Base-by-base conservation (phyloP, 2,888 invertebrate genomes). In the Carpatolechia fugitivella region DNA sequence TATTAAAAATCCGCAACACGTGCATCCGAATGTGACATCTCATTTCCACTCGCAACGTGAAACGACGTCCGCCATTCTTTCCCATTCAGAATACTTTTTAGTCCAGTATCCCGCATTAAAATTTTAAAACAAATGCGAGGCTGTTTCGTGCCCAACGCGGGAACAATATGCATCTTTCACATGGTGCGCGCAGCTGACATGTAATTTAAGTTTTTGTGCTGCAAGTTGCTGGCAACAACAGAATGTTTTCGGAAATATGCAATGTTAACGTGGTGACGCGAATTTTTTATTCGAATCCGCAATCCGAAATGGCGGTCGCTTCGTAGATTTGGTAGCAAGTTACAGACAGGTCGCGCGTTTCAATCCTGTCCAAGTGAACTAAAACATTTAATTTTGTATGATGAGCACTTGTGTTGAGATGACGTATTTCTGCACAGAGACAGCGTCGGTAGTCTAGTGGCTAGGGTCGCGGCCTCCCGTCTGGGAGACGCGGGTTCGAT, bases 141-240 rank as follows among this genome's bases (percentile, higher is more conserved):
- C 52, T 56, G 49, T 52, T 56, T 52, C 54, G 57, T 61, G 55
- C 52, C 35, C 13, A 55, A 58, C 56, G 56, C 56, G 55, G 64
- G 65, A 73, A 80, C 76, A 80, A 80, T 78, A 66, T 67, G 60
- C 73, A 72, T 78, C 66, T 74, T 62, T 64, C 66, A 62, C 65
- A 60, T 60, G 46, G 58, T 55, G 51, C 52, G 51, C 58, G 50
- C 60, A 38, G 62, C 59, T 78, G 79, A 78, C 79, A 61, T 77
- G 76, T 76, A 76, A 80, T 80, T 78, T 76, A 68, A 77, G 76
- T 72, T 78, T 69, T 76, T 69, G 55, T 6, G 3, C 29, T 3
- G 40, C 44, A 44, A 29, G n/a, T 44, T 44, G n/a, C 29, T 7
- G 44, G 44, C 11, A 44, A 44, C 20, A 11, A 3, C 18, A 18